Base-by-base conservation (phyloP, 2,888 invertebrate genomes). In the Elmis aenea region DNA sequence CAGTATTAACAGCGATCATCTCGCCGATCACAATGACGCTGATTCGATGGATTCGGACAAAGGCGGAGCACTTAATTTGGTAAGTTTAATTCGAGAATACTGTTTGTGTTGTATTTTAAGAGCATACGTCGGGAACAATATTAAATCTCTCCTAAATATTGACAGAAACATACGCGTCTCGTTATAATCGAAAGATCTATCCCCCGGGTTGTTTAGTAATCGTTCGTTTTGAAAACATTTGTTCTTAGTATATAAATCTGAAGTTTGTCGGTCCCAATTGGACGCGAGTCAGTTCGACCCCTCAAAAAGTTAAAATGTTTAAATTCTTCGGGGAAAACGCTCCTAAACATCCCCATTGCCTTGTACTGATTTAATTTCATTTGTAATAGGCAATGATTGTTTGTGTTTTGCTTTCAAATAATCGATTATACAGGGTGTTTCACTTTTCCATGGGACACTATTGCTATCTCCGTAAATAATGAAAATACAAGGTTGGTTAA, bases 21-120 rank as follows among this genome's bases (percentile, higher is more conserved):
- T 70, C 9, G 69, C 70, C 45, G 73, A 68, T 30, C 75, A 74
- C 43, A 65, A 74, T 45, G 76, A 76, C 50, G 75, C 73, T 45
- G 77, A 79, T 59, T 79, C 79, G 38, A 71, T 79, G 70, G 78
- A 79, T 54, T 79, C 79, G 18, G 78, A 79, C 45, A 73, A 71
- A 51, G 68, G 61, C 33, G 69, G 70, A 25, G 79, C 79, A 15
- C 73, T 80, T 32, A 80, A 80, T 60, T 65, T 80, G 72, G 79
- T 79, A 60, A 73, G 72, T 66, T 29, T 34, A 16, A 26, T 33
- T 24, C 5, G 8, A 27, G 21, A 26, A 47, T n/a, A n/a, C n/a
- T n/a, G n/a, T n/a, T n/a, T n/a, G n/a, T n/a, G n/a, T n/a, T n/a
- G n/a, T n/a, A n/a, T n/a, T n/a, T n/a, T n/a, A n/a, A n/a, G n/a